Conservation (phyloP, 2,113 vertebrate species). For the Canis aureus region DNA sequence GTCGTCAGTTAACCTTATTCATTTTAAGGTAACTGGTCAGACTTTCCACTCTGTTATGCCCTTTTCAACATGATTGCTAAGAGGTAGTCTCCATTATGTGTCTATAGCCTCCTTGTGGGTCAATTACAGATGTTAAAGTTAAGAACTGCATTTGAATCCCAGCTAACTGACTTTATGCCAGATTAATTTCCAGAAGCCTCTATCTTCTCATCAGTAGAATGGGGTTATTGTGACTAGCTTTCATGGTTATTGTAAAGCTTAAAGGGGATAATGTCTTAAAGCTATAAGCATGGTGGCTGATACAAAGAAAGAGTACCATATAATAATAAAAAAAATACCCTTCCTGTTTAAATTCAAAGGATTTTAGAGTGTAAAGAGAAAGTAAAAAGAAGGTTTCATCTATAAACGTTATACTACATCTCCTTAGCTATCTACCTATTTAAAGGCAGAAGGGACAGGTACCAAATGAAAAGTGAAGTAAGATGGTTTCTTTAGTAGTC, state of each 20-base stretch:
- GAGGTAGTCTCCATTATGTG: not conserved
- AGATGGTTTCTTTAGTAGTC: slow-evolving; percentile 22
- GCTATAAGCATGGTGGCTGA: not conserved
- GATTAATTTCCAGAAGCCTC: not conserved
- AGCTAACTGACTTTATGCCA: not conserved
- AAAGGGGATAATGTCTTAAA: not conserved
- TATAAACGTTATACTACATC: not conserved
- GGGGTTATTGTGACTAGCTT: slow-evolving; percentile 17
- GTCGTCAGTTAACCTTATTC: not conserved
- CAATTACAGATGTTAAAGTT: not conserved
- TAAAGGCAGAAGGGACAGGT: not conserved
- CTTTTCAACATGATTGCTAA: not conserved
- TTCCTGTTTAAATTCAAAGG: slow-evolving; percentile 41
- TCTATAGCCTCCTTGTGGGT: not conserved
- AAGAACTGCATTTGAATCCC: not conserved
- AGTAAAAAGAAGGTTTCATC: not conserved
- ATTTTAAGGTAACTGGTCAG: not conserved
- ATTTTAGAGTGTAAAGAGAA: not conserved
- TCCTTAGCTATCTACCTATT: not conserved
- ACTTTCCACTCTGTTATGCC: not conserved
- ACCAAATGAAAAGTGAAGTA: slow-evolving; percentile 37
- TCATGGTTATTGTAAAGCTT: not conserved
- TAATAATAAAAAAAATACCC: not conserved
- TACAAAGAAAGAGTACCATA: not conserved
- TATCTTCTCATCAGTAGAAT: not conserved